Conservation (phyloP, 2,797 vertebrate genomes). For the Halcyon badia region DNA sequence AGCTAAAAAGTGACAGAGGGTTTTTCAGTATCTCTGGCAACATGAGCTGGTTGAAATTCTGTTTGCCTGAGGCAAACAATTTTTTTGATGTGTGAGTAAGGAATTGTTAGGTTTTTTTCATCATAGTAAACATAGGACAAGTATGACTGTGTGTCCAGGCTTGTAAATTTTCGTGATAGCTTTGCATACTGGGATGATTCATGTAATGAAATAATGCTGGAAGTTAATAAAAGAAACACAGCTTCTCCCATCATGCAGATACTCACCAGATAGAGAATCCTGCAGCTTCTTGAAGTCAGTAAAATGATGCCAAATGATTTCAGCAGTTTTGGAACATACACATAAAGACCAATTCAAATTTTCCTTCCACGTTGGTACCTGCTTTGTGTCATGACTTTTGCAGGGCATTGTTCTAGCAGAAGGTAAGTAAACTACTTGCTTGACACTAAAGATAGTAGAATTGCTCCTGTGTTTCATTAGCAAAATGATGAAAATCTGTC, state of each 20-base stretch:
- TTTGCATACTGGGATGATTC: slow-evolving; percentile 48
- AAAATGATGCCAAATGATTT: background rate
- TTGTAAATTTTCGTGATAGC: slow-evolving; percentile 51
- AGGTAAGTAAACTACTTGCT: background rate
- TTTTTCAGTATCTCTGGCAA: background rate
- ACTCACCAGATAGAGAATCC: background rate
- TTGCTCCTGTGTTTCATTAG: background rate
- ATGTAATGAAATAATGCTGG: slow-evolving; percentile 29
- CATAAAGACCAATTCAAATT: background rate
- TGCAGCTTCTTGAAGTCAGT: background rate
- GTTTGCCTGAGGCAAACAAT: background rate
- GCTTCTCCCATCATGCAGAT: background rate
- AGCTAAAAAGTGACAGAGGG: background rate
- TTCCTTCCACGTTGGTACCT: background rate
- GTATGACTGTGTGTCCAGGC: slow-evolving; percentile 28
- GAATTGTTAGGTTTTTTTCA: background rate
- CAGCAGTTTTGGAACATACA: background rate
- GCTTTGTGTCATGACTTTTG: background rate
- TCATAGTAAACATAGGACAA: slow-evolving; percentile 2
- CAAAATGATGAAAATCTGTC: background rate
- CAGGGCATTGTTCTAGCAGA: background rate
- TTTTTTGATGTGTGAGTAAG: slow-evolving; percentile 21
- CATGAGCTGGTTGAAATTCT: background rate
- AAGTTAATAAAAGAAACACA: slow-evolving; percentile 22
- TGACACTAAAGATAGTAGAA: background rate